phyloP scores from a whole-genome alignment of 2,888 invertebrate species.

The Carcina quercana region DNA sequence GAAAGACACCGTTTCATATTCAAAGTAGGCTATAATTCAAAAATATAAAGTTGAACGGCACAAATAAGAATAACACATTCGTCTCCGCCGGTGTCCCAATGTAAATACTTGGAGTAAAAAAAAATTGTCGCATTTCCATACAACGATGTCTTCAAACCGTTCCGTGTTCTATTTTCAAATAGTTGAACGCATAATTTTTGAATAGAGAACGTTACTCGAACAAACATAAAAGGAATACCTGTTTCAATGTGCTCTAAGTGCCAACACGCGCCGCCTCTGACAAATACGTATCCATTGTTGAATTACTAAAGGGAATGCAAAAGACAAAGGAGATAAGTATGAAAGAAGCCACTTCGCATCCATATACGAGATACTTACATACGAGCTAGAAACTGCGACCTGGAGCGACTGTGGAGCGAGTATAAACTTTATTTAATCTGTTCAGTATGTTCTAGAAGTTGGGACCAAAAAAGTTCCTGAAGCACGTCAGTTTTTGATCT shows the following conservation, averaged over 20 bases:
- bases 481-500: neutral
- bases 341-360: constrained; percentile 35
- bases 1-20: constrained; percentile 7
- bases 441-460: constrained; percentile 1
- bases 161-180: constrained; percentile 45
- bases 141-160: constrained; percentile 31
- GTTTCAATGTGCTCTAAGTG: constrained; percentile 49
- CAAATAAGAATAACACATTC: constrained; percentile 15
- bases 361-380: constrained; percentile 17
- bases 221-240: constrained; percentile 46
- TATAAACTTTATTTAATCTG: constrained; percentile 4
- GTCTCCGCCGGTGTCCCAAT: constrained; percentile 21
- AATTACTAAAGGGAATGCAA: constrained; percentile 40
- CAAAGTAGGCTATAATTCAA: constrained; percentile 8
- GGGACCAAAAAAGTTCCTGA: too few species aligned
- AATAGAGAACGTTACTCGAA: constrained; percentile 52
- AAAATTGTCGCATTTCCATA: constrained; percentile 41
- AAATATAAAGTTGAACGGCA: constrained; percentile 12
- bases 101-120: constrained; percentile 36
- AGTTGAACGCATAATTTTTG: constrained; percentile 49
- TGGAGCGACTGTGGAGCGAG: too few species aligned
- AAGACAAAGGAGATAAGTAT: constrained; percentile 45
- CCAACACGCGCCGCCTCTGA: constrained; percentile 45
- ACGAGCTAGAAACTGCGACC: constrained; percentile 6
- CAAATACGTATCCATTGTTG: constrained; percentile 56